Conservation (phyloP, 2,797 vertebrate genomes). For the Parotocinclus haroldoi region DNA sequence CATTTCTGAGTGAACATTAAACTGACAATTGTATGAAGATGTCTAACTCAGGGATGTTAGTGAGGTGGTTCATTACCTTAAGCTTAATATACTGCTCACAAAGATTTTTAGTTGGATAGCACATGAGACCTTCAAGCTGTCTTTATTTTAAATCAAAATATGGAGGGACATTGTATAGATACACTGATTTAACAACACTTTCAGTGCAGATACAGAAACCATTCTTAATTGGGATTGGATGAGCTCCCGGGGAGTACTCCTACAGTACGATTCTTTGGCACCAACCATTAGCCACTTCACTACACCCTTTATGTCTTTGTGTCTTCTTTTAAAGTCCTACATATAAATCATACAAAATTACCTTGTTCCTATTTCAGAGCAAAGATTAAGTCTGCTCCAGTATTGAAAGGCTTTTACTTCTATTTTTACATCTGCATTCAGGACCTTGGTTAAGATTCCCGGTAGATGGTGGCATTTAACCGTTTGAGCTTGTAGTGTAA, state of each 20-base stretch:
- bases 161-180: no score
- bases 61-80: no score
- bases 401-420: not conserved
- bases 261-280: not conserved
- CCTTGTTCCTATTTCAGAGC: not conserved
- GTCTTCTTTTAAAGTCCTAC: not conserved
- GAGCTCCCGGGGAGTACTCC: not conserved
- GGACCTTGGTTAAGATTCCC: not conserved
- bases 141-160: no score
- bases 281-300: slow-evolving; percentile 5
- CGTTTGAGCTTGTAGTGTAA: not conserved
- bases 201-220: no score
- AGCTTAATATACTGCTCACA: no score
- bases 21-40: no score
- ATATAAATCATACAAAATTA: not conserved
- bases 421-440: slow-evolving; percentile 6
- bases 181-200: no score
- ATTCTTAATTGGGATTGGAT: no score
- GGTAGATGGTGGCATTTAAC: not conserved
- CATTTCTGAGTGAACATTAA: no score
- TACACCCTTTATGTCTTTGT: not conserved
- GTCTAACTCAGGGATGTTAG: no score
- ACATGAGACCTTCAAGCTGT: no score
- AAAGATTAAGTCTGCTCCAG: slow-evolving; percentile 2
- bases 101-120: no score